Evolutionary conservation across 2,113 vertebrate species (phyloP).

Genomic region (Ceyx margarethae): DNA sequence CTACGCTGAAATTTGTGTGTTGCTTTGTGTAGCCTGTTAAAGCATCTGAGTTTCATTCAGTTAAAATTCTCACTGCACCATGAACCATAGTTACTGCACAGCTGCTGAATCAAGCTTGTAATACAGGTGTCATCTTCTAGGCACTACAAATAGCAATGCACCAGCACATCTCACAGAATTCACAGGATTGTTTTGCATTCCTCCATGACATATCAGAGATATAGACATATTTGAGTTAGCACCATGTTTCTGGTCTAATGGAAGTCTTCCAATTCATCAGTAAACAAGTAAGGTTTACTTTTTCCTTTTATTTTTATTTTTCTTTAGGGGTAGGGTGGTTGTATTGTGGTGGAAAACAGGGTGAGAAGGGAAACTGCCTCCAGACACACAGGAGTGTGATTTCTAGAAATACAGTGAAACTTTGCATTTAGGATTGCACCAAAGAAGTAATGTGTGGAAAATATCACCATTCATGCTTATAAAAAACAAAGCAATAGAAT

Average conservation of each 20-base stretch:
- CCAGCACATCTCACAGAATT: background rate
- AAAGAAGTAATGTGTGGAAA: background rate
- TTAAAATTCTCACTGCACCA: background rate
- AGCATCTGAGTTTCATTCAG: background rate
- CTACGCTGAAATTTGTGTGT: background rate
- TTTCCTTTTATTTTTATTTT: too few relatives aligned
- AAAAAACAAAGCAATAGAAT: background rate
- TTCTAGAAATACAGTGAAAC: background rate
- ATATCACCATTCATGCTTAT: background rate
- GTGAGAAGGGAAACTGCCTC: background rate
- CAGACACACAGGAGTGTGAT: background rate
- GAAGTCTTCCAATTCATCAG: background rate
- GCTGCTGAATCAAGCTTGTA: background rate
- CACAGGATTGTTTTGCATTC: background rate
- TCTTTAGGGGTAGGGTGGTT: too few relatives aligned
- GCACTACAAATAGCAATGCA: background rate
- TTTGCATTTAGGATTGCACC: background rate
- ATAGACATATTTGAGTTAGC: background rate
- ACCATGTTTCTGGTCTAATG: background rate
- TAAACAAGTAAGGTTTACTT: background rate
- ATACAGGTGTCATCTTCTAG: background rate
- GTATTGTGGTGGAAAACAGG: background rate
- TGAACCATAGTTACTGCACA: background rate
- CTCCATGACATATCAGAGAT: background rate
- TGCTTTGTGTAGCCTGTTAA: background rate